Base-by-base conservation (phyloP, 2,888 invertebrate species). In the Autographa gamma region DNA sequence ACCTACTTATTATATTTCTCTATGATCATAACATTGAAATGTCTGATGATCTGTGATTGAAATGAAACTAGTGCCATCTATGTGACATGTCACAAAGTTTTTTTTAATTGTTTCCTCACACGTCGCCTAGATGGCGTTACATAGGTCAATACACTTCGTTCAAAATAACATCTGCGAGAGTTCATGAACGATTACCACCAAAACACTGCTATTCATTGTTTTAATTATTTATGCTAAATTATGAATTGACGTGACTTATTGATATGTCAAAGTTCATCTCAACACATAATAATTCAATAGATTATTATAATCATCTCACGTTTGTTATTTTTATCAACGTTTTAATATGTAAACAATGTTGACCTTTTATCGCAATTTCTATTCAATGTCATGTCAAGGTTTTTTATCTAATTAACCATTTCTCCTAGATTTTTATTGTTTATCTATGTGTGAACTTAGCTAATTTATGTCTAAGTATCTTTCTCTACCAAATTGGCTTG, bases 51-150 rank as follows among this genome's bases (percentile, higher is more conserved):
- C n/a, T n/a, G n/a, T n/a, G n/a, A n/a, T n/a, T n/a, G n/a, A n/a
- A n/a, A n/a, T n/a, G n/a, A n/a, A n/a, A 48, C 4, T 19, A 32
- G 14, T 31, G 25, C 16, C 16, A 32, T 58, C 58, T 58, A 32
- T 16, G 13, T 13, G 14, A 13, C 1, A 5, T 19, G 13, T 0
- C 3, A 0, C 25, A 2, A 65, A 71, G 13, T 9, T 59, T 16
- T 2, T 2, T 31, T 0, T 18, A 5, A 3, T 3, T 48, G 56
- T 38, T 75, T 71, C 41, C 43, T 3, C 6, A 0, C 0, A 0
- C 0, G 16, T 6, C 8, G 0, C 38, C 19, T 67, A 79, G 77
- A 75, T 75, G 67, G 58, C 76, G 67, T 18, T 68, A 59, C 18
- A 18, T 6, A 25, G 9, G 19, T 0, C 14, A 14, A 18, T 19